Base-by-base conservation (phyloP, 2,113 vertebrate genomes). In the Menura novaehollandiae region DNA sequence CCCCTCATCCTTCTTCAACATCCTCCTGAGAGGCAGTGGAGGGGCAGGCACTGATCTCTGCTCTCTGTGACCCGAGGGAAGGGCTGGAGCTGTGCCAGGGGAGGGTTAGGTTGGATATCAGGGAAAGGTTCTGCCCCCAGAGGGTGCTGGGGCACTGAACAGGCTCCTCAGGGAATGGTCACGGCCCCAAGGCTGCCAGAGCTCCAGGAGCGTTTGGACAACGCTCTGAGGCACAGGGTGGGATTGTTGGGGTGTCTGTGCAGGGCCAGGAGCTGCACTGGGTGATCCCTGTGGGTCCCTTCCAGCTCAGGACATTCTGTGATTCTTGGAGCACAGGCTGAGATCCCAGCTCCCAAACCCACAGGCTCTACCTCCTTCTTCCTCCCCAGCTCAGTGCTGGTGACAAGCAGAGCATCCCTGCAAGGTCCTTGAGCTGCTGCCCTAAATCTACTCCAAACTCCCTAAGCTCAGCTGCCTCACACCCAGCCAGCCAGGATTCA, bases 81-180 rank as follows among this genome's bases (percentile, higher is more conserved):
- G 0, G 7, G 46, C 55, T 60, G 63, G 3, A 53, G 39, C 2
- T 69, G 39, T 18, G 37, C 0, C 64, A 39, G 63, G 11, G 6
- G 2, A 15, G 63, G 41, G 0, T 43, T 10, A 56, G 43, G 26
- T 1, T 64, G 75, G 56, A 8, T 0, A 0, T 15, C 24, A 64
- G 56, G 43, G 6, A 4, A 55, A 72, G 24, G n/a, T 3, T 49
- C 13, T 49, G 20, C 24, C 56, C 47, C 75, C 41, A 63, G 11
- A 21, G 30, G 59, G 66, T 56, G 41, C 35, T 79, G 66, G 66
- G 47, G 56, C 85, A 63, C n/a, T 71, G 85, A 24, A 20, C 75
- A 76, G 72, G 72, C 83, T 68, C 26, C 72, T 73, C 73, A 79
- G 66, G 85, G 66, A n/a, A 39, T 30, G 85, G 74, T 6, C 74